phyloP scores from a whole-genome alignment of 2,888 invertebrate genomes.

The Hypolimnas misippus region DNA sequence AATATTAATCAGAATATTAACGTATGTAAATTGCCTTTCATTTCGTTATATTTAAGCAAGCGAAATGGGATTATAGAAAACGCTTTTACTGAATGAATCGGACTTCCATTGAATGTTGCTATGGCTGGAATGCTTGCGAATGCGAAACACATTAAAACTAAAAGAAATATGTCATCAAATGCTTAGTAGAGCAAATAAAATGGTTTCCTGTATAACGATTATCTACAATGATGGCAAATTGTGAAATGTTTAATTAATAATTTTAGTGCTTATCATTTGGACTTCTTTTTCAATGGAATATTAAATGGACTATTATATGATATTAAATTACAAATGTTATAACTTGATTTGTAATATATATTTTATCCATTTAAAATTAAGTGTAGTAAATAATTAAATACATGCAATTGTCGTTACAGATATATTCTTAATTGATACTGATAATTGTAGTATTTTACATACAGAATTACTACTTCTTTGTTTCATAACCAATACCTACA shows the following conservation, averaged over 20 bases:
- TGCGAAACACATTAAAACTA: conserved; percentile 62
- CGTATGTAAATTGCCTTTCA: conserved; percentile 10
- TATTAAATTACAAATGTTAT: neutral
- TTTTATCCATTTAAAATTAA: too few species aligned
- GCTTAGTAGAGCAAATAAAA: conserved; percentile 70
- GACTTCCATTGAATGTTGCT: conserved; percentile 63
- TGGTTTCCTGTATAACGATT: conserved; percentile 62
- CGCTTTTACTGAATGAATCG: conserved; percentile 46
- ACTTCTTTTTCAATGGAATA: too few species aligned
- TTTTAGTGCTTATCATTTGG: too few species aligned
- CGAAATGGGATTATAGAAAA: conserved; percentile 32
- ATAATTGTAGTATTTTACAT: too few species aligned
- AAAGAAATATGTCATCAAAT: conserved; percentile 64
- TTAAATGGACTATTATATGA: too few species aligned
- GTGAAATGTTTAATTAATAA: conserved; percentile 6
- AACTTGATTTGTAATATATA: too few species aligned
- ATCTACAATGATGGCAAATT: conserved; percentile 34
- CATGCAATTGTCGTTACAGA: too few species aligned
- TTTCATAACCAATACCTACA: too few species aligned
- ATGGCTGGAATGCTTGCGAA: conserved; percentile 57
- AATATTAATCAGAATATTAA: conserved; percentile 18
- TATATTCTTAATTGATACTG: too few species aligned
- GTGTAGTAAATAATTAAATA: neutral
- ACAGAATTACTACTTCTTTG: too few species aligned
- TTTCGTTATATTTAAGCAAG: conserved; percentile 23